These are phyloP conservation scores for Gandaritis pyraliata DNA, from an alignment of 2,888 invertebrate genomes.

Conservation along the genomic window DNA sequence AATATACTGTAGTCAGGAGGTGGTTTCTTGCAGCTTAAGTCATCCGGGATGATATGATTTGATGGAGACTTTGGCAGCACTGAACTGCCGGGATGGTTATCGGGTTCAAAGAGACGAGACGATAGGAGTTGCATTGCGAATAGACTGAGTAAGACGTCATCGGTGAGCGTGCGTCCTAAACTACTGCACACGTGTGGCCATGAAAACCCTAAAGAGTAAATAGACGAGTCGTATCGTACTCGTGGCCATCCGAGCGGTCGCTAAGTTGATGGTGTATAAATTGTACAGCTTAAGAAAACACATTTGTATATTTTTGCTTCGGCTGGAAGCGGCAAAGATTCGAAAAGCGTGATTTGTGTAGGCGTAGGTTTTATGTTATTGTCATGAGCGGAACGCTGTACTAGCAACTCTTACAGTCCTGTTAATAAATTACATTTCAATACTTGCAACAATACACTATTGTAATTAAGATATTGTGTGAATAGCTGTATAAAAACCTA, in stretches of 20 bases:
- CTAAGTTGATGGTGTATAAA: slow-evolving; percentile 71
- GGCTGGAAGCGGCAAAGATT: slow-evolving; percentile 65
- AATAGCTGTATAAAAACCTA: slow-evolving; percentile 2
- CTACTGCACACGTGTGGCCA: slow-evolving; percentile 40
- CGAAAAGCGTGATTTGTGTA: slow-evolving; percentile 66
- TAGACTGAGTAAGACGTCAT: slow-evolving; percentile 63
- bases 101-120: slow-evolving; percentile 38
- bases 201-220: slow-evolving; percentile 26
- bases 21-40: slow-evolving; percentile 28
- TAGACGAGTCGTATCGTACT: slow-evolving; percentile 23
- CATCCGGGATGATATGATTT: slow-evolving; percentile 8
- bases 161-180: slow-evolving; percentile 46
- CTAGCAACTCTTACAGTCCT: neutral
- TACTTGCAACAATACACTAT: neutral
- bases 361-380: slow-evolving; percentile 61
- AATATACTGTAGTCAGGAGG: slow-evolving; percentile 44
- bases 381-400: slow-evolving; percentile 44
- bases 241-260: slow-evolving; percentile 53
- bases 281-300: slow-evolving; percentile 77
- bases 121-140: slow-evolving; percentile 58
- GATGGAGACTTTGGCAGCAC: slow-evolving; percentile 41
- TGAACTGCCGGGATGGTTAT: slow-evolving; percentile 40
- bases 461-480: slow-evolving; percentile 1
- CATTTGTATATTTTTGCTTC: slow-evolving; percentile 82
- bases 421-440: too few species aligned